Evolutionary conservation across 2,888 invertebrate genomes (phyloP), one percentile per base, ranked within the genome.

Genomic region (Leucophenga maculata): DNA sequence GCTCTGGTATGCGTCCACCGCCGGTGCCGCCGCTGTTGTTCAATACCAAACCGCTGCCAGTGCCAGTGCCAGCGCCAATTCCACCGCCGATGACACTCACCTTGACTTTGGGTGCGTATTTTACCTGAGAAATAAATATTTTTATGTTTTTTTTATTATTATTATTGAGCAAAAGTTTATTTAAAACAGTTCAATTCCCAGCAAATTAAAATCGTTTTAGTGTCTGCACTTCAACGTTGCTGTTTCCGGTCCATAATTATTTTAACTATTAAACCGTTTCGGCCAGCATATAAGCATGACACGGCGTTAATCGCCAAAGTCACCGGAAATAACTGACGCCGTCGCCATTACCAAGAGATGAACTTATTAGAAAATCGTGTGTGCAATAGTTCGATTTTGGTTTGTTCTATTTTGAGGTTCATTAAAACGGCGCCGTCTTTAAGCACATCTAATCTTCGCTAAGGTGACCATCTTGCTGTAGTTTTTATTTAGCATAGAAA

Each of bases 91-190:
- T 89, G 69, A 94, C 91, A 78, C 90, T 92, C 72, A 96, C 92
- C 72, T 93, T 93, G 77, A 96, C 95, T 90, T 96, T 96, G 6
- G 96, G 96, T 54, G 96, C 95, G 85, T 95, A 98, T 89, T 95
- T 96, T 32, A 97, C 97, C 94, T 94, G 73, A 57, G 31, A 46
- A 13, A n/a, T 18, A 46, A 39, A 39, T 11, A 39, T 3, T 11
- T 8, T n/a, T n/a, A n/a, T n/a, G n/a, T n/a, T n/a, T n/a, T n/a
- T n/a, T n/a, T n/a, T n/a, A 32, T 52, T 32, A 6, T 32, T 52
- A 52, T 52, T 52, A 62, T 9, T 44, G 0, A 26, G 18, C 3
- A 13, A 16, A 60, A 66, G 69, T 55, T 60, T 54, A 20, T 6
- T 55, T 20, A 16, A 13, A 9, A 13, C 39, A 11, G 14, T 57